Conservation (phyloP, 2,797 vertebrate species). For the Chloroceryle amazona region DNA sequence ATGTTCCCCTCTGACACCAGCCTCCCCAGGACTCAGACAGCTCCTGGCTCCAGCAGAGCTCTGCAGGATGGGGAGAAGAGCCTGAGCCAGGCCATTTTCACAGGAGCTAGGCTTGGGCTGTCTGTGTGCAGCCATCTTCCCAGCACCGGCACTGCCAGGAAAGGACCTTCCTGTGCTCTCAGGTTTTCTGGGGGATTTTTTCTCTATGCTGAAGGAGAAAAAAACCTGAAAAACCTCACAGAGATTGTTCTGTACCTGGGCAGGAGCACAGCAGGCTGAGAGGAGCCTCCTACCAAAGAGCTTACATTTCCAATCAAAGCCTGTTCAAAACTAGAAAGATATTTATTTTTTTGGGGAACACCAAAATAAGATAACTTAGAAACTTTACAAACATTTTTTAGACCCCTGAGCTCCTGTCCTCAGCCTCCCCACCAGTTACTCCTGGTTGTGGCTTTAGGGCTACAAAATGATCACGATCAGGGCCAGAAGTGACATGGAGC, state of each 20-base stretch:
- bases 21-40: rapidly evolving
- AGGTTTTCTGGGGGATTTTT: neutral
- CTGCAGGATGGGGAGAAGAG: neutral
- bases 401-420: neutral
- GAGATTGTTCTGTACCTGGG: neutral
- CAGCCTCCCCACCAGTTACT: rapidly evolving
- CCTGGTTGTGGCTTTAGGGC: rapidly evolving
- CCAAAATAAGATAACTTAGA: neutral
- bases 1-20: no score
- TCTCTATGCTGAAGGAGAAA: neutral
- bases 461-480: rapidly evolving
- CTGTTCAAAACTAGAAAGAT: neutral
- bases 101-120: rapidly evolving
- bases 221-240: neutral
- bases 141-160: rapidly evolving
- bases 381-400: neutral
- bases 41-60: neutral
- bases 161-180: neutral
- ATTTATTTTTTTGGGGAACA: neutral
- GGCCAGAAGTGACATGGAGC: rapidly evolving
- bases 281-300: neutral
- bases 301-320: neutral
- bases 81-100: rapidly evolving
- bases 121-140: neutral
- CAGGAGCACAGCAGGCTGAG: neutral